These are phyloP conservation scores for Amphipyra tragopoginis DNA, from an alignment of 2,888 invertebrate species.

Conservation along the genomic window DNA sequence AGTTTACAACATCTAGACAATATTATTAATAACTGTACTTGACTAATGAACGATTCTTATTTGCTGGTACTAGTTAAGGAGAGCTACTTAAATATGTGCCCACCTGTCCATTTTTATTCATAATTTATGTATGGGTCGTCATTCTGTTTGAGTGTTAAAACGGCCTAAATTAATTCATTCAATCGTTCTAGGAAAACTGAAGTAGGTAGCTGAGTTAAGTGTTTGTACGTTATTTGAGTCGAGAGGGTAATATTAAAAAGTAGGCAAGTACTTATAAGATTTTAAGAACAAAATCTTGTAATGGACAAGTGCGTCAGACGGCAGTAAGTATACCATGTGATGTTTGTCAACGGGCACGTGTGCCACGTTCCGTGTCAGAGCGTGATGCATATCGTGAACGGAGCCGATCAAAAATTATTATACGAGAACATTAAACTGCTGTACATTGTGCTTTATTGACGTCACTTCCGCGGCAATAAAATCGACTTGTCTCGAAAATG, in stretches of 20 bases:
- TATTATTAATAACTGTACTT: constrained; percentile 39
- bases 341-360: constrained; percentile 57
- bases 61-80: constrained; percentile 39
- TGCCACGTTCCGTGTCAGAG: constrained; percentile 72
- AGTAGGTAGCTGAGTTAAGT: constrained; percentile 43
- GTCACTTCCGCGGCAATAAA: constrained; percentile 88
- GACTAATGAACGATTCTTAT: constrained; percentile 40
- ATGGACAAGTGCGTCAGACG: constrained; percentile 44
- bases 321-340: constrained; percentile 29
- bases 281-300: constrained; percentile 60
- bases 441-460: constrained; percentile 88
- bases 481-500: constrained; percentile 87
- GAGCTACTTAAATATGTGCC: constrained; percentile 51
- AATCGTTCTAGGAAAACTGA: constrained; percentile 54
- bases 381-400: constrained; percentile 78
- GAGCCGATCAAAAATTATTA: constrained; percentile 84
- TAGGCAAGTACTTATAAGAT: constrained; percentile 43
- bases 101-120: constrained; percentile 50
- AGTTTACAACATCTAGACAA: constrained; percentile 4
- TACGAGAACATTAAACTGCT: constrained; percentile 86
- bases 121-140: constrained; percentile 47
- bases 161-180: constrained; percentile 56
- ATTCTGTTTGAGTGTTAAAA: constrained; percentile 53
- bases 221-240: constrained; percentile 55
- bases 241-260: constrained; percentile 52